These are phyloP conservation scores for Laupala kohalensis DNA, from an alignment of 1,140 invertebrate species.

Conservation along the genomic window DNA sequence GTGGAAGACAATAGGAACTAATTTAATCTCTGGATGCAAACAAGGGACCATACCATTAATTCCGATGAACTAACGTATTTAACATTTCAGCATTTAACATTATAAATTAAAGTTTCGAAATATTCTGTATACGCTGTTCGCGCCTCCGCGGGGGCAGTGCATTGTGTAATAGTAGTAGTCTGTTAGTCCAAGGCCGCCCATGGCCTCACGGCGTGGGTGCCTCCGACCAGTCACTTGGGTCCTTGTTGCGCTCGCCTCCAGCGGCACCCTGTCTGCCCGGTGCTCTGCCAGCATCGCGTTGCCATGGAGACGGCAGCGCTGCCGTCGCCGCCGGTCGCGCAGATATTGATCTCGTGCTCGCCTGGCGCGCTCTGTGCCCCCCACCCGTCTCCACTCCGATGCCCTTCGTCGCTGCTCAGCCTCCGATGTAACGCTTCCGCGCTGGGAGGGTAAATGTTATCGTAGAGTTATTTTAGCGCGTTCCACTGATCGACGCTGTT, in stretches of 20 bases:
- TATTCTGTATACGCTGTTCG: no score
- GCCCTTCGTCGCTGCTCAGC: background rate
- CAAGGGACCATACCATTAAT: no score
- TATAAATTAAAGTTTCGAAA: no score
- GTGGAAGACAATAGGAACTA: no score
- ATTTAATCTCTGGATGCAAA: no score
- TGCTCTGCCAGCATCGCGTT: background rate
- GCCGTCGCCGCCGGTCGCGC: background rate
- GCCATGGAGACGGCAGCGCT: background rate
- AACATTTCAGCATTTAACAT: no score
- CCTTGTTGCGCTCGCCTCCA: background rate
- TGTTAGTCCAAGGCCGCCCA: background rate
- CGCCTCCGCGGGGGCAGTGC: no score
- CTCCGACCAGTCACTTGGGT: background rate
- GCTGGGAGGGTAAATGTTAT: background rate
- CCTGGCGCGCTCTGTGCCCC: no score
- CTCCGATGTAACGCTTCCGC: background rate
- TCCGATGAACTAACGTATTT: no score
- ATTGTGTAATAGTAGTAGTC: no score
- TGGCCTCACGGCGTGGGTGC: background rate
- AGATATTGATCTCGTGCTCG: background rate
- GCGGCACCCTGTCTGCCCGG: background rate
- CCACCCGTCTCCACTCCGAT: background rate
- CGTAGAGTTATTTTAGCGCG: background rate
- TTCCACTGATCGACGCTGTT: background rate